Evolutionary conservation across 2,888 invertebrate genomes (phyloP).

Genomic region (Mechanitis messenoides): DNA sequence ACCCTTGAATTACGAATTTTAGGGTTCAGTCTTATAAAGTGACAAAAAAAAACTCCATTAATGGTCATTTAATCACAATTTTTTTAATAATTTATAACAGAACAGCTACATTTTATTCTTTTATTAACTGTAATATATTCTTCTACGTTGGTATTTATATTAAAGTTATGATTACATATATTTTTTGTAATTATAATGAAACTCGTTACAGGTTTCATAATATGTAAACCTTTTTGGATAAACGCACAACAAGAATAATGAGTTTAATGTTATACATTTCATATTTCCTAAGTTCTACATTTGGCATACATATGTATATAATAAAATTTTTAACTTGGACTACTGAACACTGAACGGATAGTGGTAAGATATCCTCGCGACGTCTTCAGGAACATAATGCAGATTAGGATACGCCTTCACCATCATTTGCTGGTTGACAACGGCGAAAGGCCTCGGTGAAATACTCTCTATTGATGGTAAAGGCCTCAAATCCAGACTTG

Average conservation of each 20-base stretch:
- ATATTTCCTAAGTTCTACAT: neutral
- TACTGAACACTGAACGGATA: constrained; percentile 68
- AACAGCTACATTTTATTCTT: too few relatives aligned
- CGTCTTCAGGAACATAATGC: constrained; percentile 65
- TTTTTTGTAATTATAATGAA: too few relatives aligned
- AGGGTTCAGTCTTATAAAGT: neutral
- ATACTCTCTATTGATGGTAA: constrained; percentile 71
- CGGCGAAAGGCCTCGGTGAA: constrained; percentile 63
- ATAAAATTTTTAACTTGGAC: neutral
- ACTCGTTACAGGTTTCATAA: too few relatives aligned
- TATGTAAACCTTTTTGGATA: neutral
- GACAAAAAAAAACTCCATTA: neutral
- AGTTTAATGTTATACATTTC: neutral
- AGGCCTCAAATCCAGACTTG: constrained; percentile 58
- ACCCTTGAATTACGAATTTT: constrained; percentile 9
- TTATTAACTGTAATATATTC: too few relatives aligned
- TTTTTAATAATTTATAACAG: too few relatives aligned
- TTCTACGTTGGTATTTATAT: too few relatives aligned
- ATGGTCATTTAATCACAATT: neutral
- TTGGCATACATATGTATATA: neutral
- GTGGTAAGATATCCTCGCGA: constrained; percentile 66
- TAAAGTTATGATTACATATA: too few relatives aligned
- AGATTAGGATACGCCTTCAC: constrained; percentile 70
- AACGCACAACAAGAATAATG: neutral
- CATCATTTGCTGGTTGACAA: constrained; percentile 72